phyloP scores from a whole-genome alignment of 2,888 invertebrate species.

The Hybos culiciformis region DNA sequence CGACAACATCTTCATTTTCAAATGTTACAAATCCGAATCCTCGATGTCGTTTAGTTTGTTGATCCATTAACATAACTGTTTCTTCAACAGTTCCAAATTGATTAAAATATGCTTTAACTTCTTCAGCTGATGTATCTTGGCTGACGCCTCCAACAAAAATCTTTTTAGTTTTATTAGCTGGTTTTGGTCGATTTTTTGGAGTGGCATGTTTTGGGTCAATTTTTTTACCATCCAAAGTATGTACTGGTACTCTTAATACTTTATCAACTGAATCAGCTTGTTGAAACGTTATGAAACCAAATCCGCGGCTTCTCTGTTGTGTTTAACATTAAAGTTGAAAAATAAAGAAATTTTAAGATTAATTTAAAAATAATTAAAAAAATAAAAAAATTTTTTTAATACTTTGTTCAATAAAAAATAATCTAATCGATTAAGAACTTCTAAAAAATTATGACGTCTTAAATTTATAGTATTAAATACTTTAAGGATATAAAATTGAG shows the following conservation, averaged over 20 bases:
- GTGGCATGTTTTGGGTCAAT: constrained; percentile 91
- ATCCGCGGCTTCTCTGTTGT: constrained; percentile 85
- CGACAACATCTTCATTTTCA: constrained; percentile 82
- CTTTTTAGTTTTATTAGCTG: constrained; percentile 78
- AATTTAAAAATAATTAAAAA: neutral
- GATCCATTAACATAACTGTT: constrained; percentile 88
- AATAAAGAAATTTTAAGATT: neutral
- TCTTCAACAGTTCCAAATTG: constrained; percentile 85
- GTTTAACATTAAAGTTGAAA: neutral
- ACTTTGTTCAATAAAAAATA: too few species aligned
- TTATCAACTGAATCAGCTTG: constrained; percentile 83
- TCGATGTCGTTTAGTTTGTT: constrained; percentile 80
- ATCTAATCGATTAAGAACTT: too few species aligned
- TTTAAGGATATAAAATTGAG: too few species aligned
- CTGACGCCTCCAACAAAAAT: constrained; percentile 87
- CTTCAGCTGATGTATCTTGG: constrained; percentile 82
- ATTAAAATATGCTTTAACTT: constrained; percentile 79
- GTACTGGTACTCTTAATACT: constrained; percentile 78
- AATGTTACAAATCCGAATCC: constrained; percentile 88
- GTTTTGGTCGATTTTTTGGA: constrained; percentile 75
- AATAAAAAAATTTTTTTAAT: neutral
- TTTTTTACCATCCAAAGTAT: constrained; percentile 84
- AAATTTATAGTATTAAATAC: too few species aligned
- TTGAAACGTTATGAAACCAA: constrained; percentile 85
- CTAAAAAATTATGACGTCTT: too few species aligned